These are phyloP conservation scores for Brachionus sp. DNA, from an alignment of 1,140 invertebrate species.

Conservation along the genomic window DNA sequence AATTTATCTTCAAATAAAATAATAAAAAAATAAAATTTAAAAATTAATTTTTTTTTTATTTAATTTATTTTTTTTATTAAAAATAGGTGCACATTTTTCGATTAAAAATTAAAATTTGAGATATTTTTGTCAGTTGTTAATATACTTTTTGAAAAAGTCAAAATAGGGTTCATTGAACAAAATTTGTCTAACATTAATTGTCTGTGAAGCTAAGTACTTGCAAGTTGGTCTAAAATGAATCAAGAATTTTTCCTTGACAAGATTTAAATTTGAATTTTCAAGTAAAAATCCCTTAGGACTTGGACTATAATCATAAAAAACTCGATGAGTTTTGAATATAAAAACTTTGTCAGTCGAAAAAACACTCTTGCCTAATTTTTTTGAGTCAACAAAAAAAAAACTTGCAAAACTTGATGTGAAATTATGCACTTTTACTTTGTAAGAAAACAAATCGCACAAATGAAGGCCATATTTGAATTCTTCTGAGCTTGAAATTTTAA, in stretches of 20 bases:
- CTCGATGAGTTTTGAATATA: neutral
- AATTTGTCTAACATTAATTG: neutral
- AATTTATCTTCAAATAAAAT: neutral
- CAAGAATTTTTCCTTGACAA: neutral
- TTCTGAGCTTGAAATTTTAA: neutral
- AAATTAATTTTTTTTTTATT: too few species aligned
- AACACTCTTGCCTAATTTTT: neutral
- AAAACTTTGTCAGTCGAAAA: neutral
- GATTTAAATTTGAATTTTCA: neutral
- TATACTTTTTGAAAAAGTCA: neutral
- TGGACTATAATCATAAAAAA: too few species aligned
- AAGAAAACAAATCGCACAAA: neutral
- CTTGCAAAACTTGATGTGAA: neutral
- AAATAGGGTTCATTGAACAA: neutral
- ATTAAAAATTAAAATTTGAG: too few species aligned
- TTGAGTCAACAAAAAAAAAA: neutral
- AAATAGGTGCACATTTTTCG: too few species aligned
- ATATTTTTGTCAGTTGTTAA: too few species aligned
- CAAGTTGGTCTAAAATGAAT: neutral
- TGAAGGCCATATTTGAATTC: neutral
- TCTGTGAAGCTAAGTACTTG: neutral
- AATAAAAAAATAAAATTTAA: neutral
- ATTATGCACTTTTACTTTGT: neutral
- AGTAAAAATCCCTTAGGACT: neutral
- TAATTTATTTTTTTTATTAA: too few species aligned